A percentile compares a stretch with the other conserved stretches of the same genome.
Evolutionary conservation across 2,888 invertebrate genomes (phyloP).

Genomic region (Lingula anatina): DNA sequence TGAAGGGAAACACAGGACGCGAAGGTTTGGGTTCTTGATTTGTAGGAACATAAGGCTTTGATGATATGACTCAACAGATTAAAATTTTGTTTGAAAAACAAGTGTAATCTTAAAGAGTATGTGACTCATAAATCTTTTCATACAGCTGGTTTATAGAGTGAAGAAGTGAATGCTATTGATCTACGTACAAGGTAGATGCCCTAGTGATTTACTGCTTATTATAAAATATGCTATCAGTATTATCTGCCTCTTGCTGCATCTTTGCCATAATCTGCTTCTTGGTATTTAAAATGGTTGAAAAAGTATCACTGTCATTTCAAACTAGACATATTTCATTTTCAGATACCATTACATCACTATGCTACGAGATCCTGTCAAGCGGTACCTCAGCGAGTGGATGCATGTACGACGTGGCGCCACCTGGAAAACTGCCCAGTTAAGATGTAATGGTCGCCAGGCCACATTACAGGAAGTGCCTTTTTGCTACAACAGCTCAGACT

Average conservation of each 20-base stretch:
- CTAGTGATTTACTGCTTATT: too few relatives aligned
- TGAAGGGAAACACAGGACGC: slow-evolving; percentile 74
- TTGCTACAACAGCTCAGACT: slow-evolving; percentile 61
- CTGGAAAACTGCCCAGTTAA: slow-evolving; percentile 74
- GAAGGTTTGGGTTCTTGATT: slow-evolving; percentile 58
- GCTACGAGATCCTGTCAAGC: slow-evolving; percentile 85
- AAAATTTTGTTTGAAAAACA: too few relatives aligned
- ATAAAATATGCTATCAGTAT: too few relatives aligned
- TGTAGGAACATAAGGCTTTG: too few relatives aligned
- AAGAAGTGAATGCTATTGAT: neutral
- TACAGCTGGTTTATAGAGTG: neutral
- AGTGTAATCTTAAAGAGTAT: too few relatives aligned
- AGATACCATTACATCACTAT: slow-evolving; percentile 96
- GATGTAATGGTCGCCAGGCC: slow-evolving; percentile 66
- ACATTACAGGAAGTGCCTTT: slow-evolving; percentile 74
- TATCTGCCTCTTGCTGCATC: too few relatives aligned
- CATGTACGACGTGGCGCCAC: slow-evolving; percentile 96
- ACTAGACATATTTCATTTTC: slow-evolving; percentile 28
- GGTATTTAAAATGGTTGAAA: too few relatives aligned
- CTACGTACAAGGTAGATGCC: too few relatives aligned
- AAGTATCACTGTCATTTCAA: too few relatives aligned
- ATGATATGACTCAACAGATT: too few relatives aligned
- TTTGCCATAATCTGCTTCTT: too few relatives aligned
- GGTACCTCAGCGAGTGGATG: slow-evolving; percentile 92
- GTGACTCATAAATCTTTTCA: too few relatives aligned